phyloP scores from a whole-genome alignment of 2,113 vertebrate genomes.

The Leptobrachium ailaonicum region DNA sequence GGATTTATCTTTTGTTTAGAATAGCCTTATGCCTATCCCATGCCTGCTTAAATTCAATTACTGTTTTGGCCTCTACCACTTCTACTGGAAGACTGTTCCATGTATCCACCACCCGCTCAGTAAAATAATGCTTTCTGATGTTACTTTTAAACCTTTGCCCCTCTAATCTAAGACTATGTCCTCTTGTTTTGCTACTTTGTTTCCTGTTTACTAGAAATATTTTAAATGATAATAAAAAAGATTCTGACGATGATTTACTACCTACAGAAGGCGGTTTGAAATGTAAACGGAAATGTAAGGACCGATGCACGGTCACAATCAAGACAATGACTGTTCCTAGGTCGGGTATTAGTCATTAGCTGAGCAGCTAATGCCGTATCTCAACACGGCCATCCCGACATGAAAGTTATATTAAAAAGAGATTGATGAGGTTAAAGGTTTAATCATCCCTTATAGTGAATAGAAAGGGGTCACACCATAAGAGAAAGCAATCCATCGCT shows the following conservation, averaged over 20 bases:
- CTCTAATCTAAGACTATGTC: no score
- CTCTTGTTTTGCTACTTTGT: no score
- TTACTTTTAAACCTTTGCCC: no score
- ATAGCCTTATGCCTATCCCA: no score
- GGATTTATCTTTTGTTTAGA: no score
- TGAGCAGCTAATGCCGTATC: constrained; percentile 15
- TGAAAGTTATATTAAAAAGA: constrained; percentile 39
- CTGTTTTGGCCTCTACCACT: no score
- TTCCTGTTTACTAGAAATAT: no score
- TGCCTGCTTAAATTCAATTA: no score
- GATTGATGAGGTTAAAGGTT: constrained; percentile 46
- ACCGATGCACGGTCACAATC: not conserved
- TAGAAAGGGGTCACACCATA: constrained; percentile 39
- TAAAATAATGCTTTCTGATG: no score
- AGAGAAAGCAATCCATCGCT: constrained; percentile 46
- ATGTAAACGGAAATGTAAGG: not conserved
- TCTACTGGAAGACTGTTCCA: no score
- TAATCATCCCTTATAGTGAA: constrained; percentile 39
- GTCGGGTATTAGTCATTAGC: constrained; percentile 5
- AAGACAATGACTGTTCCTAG: not conserved
- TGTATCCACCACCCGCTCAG: no score
- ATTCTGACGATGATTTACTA: not conserved
- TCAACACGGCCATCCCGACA: constrained; percentile 13
- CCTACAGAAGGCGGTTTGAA: not conserved
- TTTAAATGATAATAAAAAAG: no score